Percentiles rank a stretch among this genome's conserved stretches.
Conservation (phyloP, 2,888 invertebrate genomes). For the Callosobruchus maculatus region DNA sequence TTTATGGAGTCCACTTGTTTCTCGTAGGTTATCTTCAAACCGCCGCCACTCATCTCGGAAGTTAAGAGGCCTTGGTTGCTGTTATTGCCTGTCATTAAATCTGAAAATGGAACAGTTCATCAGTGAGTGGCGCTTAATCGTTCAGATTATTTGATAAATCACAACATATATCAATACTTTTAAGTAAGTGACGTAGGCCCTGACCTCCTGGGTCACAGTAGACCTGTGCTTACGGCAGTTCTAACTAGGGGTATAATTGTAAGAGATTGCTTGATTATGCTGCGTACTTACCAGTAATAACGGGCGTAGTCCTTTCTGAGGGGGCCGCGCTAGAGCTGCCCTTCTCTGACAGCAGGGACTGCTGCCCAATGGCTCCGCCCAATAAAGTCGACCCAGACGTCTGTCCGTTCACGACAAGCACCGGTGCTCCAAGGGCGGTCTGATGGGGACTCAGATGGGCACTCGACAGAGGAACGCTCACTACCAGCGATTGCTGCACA, state of each 20-base stretch:
- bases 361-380: conserved; percentile 1
- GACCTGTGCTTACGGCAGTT: no score
- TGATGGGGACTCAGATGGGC: conserved; percentile 46
- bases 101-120: not conserved
- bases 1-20: conserved; percentile 49
- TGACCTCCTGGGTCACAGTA: no score
- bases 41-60: conserved; percentile 50
- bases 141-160: no score
- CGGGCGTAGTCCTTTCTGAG: conserved; percentile 20
- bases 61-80: conserved; percentile 37
- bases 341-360: conserved; percentile 12
- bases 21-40: conserved; percentile 55
- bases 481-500: conserved; percentile 50
- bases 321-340: conserved; percentile 15
- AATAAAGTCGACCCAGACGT: not conserved
- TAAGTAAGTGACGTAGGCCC: no score
- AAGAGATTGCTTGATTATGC: no score
- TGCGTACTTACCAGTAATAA: conserved; percentile 15
- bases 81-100: conserved; percentile 23
- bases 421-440: not conserved
- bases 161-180: no score
- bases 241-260: no score
- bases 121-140: no score
- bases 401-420: not conserved
- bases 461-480: conserved; percentile 60